phyloP scores from a whole-genome alignment of 2,888 invertebrate species.

The Drosophila picticornis region DNA sequence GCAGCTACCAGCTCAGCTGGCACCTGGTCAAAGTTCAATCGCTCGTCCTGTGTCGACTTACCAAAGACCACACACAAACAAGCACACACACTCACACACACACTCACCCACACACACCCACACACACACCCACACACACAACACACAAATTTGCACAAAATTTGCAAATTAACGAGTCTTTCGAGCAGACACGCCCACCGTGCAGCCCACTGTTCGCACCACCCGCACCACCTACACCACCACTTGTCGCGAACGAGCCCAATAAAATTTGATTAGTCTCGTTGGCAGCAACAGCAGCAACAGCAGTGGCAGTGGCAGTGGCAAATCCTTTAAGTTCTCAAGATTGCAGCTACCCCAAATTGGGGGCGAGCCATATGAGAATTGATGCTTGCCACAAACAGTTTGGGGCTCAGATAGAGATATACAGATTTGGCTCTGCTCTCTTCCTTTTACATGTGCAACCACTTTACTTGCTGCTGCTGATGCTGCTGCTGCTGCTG shows the following conservation, averaged over 20 bases:
- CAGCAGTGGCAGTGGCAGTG: background rate
- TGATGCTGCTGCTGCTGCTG: background rate
- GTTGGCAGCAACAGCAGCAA: background rate
- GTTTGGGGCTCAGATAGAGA: conserved; percentile 31
- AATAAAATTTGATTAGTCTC: conserved; percentile 75
- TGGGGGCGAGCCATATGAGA: conserved; percentile 55
- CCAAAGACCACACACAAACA: conserved; percentile 17
- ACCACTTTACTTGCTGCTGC: conserved; percentile 3
- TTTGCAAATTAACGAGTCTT: conserved; percentile 7
- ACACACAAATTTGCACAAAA: conserved; percentile 27
- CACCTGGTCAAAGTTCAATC: conserved; percentile 64
- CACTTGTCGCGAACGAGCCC: conserved; percentile 54
- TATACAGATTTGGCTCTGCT: conserved; percentile 10
- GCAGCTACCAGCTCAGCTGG: conserved; percentile 18
- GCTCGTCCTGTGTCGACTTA: conserved; percentile 55
- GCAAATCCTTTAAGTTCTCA: conserved; percentile 45
- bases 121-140: background rate
- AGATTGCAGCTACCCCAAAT: conserved; percentile 29
- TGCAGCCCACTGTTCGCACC: conserved; percentile 9
- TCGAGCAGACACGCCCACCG: conserved; percentile 12
- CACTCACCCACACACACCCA: background rate
- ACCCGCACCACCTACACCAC: background rate
- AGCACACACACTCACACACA: background rate
- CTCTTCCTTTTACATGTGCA: background rate
- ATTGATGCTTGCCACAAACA: conserved; percentile 55